Evolutionary conservation across 2,113 vertebrate species (phyloP), one percentile per base, ranked within the genome.

Genomic region (Upupa epops): DNA sequence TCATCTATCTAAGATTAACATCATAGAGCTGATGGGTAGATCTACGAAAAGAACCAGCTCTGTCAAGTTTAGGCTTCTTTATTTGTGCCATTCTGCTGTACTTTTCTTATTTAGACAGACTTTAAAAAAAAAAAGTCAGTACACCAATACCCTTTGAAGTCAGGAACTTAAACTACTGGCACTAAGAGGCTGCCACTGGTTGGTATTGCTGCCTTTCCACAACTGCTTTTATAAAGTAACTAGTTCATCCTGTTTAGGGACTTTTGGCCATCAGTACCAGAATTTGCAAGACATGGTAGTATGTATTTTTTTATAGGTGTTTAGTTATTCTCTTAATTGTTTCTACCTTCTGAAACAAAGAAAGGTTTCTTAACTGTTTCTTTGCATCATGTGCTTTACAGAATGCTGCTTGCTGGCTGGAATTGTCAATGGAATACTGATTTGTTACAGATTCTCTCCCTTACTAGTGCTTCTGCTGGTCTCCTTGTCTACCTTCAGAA

Each of bases 401-500:
- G 74, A 92, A 84, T 87, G 74, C 88, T 85, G 42, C 92, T 94
- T 83, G 26, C 66, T 79, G 66, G 34, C 77, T 93, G 70, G 36
- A 8, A 2, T 64, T 88, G 54, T 84, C 92, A 84, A 78, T 55
- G 63, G 74, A 95, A 94, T 89, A 87, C 86, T 93, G 86, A 87
- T 96, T 95, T 86, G 48, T 84, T 90, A 37, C 70, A 92, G 78
- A 32, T 94, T 94, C 81, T 51, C 89, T 82, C 28, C 80, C 45
- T 88, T 76, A 56, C 70, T 58, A 58, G 86, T 92, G 66, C 80
- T 96, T 73, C 83, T 95, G 70, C 90, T 92, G 86, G 65, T 95
- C 36, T 85, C 9, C n/a, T 71, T 32, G 46, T 85, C 82, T 95
- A 48, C 90, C 77, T 87, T 94, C 90, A 95, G 94, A 89, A 96